Conservation (phyloP, 2,888 invertebrate genomes). For the Balanococcus diminutus region DNA sequence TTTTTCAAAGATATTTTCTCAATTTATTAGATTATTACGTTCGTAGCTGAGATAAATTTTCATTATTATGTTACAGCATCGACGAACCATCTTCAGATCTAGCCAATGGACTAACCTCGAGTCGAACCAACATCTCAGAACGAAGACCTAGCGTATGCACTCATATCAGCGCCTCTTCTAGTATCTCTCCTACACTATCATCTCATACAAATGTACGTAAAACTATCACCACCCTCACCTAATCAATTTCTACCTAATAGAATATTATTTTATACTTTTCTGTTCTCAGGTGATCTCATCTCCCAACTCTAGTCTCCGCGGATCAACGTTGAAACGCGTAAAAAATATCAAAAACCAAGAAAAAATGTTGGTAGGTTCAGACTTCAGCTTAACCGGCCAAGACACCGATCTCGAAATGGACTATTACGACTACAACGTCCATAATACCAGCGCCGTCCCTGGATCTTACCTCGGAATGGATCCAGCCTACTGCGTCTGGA, state of each 20-base stretch:
- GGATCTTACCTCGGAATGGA: slow-evolving; percentile 89
- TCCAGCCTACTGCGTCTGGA: slow-evolving; percentile 86
- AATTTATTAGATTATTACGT: neutral
- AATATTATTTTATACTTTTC: neutral
- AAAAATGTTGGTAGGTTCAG: slow-evolving; percentile 71
- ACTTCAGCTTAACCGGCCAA: slow-evolving; percentile 75
- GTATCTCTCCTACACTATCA: slow-evolving; percentile 39
- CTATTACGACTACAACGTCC: slow-evolving; percentile 88
- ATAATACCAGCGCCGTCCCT: slow-evolving; percentile 71
- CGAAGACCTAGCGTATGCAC: slow-evolving; percentile 44
- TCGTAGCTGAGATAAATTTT: neutral
- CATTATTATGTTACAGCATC: neutral
- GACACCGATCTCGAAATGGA: slow-evolving; percentile 82
- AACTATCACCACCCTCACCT: neutral
- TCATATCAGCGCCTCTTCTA: slow-evolving; percentile 21
- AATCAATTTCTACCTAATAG: neutral
- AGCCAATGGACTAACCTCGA: neutral
- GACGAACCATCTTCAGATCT: neutral
- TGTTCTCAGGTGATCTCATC: slow-evolving; percentile 61
- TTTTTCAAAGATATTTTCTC: neutral
- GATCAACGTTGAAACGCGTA: slow-evolving; percentile 73
- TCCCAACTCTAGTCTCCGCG: slow-evolving; percentile 70
- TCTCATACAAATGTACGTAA: slow-evolving; percentile 17
- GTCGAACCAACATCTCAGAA: slow-evolving; percentile 19
- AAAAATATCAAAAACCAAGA: slow-evolving; percentile 81